Evolutionary conservation across 2,888 invertebrate species (phyloP).

Genomic region (Frankliniella intonsa): DNA sequence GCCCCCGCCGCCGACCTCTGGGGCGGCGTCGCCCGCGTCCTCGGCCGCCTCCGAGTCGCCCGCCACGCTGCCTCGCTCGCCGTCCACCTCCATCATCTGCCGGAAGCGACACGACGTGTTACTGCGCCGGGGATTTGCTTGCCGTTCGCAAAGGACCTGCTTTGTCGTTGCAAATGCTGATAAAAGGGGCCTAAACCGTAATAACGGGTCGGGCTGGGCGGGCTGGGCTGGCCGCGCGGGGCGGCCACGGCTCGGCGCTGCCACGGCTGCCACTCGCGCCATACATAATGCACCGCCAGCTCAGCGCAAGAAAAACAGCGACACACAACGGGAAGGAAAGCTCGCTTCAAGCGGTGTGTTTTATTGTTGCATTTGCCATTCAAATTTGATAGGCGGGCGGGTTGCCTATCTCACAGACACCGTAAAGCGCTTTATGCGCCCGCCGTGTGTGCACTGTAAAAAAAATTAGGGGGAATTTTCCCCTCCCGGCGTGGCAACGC

Average conservation of each 20-base stretch:
- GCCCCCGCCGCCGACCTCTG: not conserved
- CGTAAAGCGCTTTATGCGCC: conserved; percentile 15
- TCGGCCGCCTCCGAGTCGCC: conserved; percentile 11
- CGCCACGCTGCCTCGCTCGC: conserved; percentile 1
- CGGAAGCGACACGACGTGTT: not conserved
- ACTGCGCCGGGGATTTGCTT: not conserved
- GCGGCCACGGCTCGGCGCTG: not conserved
- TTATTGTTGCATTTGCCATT: conserved; percentile 27
- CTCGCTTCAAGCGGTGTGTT: conserved; percentile 22
- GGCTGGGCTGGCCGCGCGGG: not conserved
- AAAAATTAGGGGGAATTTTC: no score
- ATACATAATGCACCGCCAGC: conserved; percentile 14
- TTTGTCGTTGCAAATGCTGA: no score
- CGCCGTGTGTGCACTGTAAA: not conserved
- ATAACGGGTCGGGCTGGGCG: not conserved
- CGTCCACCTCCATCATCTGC: conserved; percentile 2
- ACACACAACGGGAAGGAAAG: not conserved
- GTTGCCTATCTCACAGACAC: not conserved
- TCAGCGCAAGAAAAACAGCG: conserved; percentile 11
- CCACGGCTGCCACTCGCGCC: not conserved
- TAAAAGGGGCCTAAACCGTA: no score
- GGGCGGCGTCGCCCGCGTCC: not conserved
- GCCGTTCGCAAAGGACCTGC: no score
- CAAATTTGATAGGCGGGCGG: conserved; percentile 17
- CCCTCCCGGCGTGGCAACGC: no score